Evolutionary conservation across 1,140 invertebrate genomes (phyloP).

Genomic region (Sweltsa coloradensis): DNA sequence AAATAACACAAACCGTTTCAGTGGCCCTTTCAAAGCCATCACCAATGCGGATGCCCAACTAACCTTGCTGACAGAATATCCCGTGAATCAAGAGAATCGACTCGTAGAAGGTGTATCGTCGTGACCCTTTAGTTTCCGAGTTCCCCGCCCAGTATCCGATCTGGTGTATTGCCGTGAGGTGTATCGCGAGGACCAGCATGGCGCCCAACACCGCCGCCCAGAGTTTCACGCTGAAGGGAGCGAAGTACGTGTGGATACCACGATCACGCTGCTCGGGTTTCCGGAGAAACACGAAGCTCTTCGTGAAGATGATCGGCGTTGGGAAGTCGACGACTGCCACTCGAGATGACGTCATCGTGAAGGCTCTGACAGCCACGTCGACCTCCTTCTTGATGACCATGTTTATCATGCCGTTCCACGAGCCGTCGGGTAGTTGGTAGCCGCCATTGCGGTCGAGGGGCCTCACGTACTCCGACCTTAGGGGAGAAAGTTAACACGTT

Average conservation of each 20-base stretch:
- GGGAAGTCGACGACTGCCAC: slow-evolving; percentile 21
- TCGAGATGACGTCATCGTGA: slow-evolving; percentile 20
- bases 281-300: neutral
- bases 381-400: slow-evolving; percentile 13
- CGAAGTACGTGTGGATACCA: too few relatives aligned
- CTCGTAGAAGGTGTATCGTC: neutral
- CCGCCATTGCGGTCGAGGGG: neutral
- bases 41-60: too few relatives aligned
- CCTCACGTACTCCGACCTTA: neutral
- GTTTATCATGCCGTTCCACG: slow-evolving; percentile 24
- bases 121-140: too few relatives aligned
- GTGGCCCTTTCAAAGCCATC: too few relatives aligned
- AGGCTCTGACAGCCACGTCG: slow-evolving; percentile 22
- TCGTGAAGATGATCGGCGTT: slow-evolving; percentile 16
- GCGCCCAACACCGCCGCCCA: too few relatives aligned
- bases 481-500: neutral
- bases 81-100: neutral
- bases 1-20: too few relatives aligned
- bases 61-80: slow-evolving; percentile 4
- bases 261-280: too few relatives aligned
- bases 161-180: too few relatives aligned
- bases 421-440: neutral
- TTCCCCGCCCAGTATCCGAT: too few relatives aligned
- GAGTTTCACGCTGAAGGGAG: too few relatives aligned
- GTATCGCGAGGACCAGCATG: too few relatives aligned